Conservation (phyloP, 2,888 invertebrate genomes). For the Autographa pulchrina region DNA sequence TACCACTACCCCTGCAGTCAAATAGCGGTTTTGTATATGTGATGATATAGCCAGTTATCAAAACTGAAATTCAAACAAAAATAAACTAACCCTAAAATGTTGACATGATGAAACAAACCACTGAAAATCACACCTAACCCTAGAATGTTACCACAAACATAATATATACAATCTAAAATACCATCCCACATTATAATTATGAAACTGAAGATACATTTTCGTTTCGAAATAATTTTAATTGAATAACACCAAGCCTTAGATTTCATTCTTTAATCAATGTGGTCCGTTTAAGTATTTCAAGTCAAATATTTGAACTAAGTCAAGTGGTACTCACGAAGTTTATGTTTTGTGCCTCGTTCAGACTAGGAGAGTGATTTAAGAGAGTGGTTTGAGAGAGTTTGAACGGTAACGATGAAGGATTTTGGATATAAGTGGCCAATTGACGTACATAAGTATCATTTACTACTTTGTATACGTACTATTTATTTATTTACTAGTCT, state of each 20-base stretch:
- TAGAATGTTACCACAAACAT: conserved; percentile 23
- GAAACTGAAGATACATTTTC: conserved; percentile 39
- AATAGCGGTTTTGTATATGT: too few species aligned
- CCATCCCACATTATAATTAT: conserved; percentile 26
- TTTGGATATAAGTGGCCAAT: not conserved
- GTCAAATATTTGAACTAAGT: conserved; percentile 78
- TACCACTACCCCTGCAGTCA: too few species aligned
- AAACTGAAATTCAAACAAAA: not conserved
- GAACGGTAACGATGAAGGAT: not conserved
- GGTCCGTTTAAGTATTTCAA: conserved; percentile 70
- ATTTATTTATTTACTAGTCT: too few species aligned
- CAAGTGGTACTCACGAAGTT: conserved; percentile 69
- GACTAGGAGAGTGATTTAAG: conserved; percentile 38
- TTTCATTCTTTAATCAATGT: conserved; percentile 69
- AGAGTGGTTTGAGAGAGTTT: conserved; percentile 12
- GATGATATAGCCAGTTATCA: too few species aligned
- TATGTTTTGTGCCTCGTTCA: conserved; percentile 64
- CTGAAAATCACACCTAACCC: conserved; percentile 3
- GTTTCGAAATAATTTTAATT: conserved; percentile 61
- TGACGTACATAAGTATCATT: not conserved
- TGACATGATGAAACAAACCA: conserved; percentile 6
- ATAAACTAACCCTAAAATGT: not conserved
- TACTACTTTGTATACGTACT: too few species aligned
- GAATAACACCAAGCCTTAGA: conserved; percentile 48
- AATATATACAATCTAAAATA: conserved; percentile 16